Percentiles rank a stretch among this genome's conserved stretches.
Conservation (phyloP, 2,113 vertebrate genomes). For the Thymallus thymallus region DNA sequence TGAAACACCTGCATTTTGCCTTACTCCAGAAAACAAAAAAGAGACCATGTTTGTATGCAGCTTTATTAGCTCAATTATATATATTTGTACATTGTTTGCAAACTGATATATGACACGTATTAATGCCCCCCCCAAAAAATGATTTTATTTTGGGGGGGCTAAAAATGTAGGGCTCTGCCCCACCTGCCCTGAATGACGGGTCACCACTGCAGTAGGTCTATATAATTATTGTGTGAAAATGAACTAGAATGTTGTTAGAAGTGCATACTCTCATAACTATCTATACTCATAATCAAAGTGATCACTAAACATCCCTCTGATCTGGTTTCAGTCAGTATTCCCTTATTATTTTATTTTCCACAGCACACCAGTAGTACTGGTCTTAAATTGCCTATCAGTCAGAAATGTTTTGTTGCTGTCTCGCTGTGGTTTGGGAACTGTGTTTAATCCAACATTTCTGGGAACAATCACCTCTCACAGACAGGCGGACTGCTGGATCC, state of each 20-base stretch:
- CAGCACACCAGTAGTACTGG: constrained; percentile 39
- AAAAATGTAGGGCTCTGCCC: too few relatives aligned
- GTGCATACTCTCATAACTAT: constrained; percentile 10
- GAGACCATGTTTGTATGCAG: too few relatives aligned
- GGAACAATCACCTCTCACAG: constrained; percentile 69
- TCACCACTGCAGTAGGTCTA: neutral
- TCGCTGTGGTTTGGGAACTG: constrained; percentile 64
- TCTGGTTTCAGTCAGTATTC: constrained; percentile 34
- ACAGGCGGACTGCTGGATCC: constrained; percentile 62
- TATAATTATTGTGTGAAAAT: neutral
- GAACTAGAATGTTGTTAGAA: neutral
- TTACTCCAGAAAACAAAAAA: too few relatives aligned
- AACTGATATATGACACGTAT: too few relatives aligned
- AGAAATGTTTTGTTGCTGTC: constrained; percentile 71
- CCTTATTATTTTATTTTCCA: constrained; percentile 37
- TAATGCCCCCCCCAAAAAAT: too few relatives aligned
- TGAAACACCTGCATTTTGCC: too few relatives aligned
- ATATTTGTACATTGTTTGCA: too few relatives aligned
- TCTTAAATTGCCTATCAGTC: constrained; percentile 62
- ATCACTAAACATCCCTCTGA: constrained; percentile 34
- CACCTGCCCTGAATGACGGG: too few relatives aligned
- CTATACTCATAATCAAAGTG: constrained; percentile 13
- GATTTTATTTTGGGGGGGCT: too few relatives aligned
- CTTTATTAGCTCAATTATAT: too few relatives aligned
- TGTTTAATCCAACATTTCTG: constrained; percentile 74